Evolutionary conservation across 2,113 vertebrate genomes (phyloP).

Genomic region (Sinocyclocheilus anshuiensis): DNA sequence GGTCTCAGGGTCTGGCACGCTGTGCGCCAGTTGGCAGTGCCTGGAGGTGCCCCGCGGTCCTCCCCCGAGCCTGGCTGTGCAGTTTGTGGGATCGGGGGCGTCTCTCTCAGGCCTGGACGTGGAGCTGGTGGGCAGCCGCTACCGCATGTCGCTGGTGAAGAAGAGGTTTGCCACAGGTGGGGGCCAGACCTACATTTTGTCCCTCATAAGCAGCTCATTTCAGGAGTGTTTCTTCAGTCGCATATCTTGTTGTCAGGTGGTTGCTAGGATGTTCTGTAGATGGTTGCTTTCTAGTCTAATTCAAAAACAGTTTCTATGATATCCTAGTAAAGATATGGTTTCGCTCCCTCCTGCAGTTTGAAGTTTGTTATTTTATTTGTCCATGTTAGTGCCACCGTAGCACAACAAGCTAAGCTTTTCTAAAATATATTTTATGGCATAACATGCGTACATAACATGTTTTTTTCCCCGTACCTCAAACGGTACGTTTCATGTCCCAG

Average conservation of each 20-base stretch:
- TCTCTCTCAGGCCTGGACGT: conserved; percentile 87
- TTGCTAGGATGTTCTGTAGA: not conserved
- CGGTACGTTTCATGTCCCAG: not conserved
- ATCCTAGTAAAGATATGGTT: not conserved
- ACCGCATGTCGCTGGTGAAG: conserved; percentile 95
- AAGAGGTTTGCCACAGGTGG: conserved; percentile 94
- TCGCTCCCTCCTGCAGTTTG: not conserved
- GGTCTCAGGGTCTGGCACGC: conserved; percentile 77
- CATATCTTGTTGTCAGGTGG: not conserved
- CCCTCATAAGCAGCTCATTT: not conserved
- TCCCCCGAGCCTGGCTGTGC: conserved; percentile 86
- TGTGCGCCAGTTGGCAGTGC: conserved; percentile 92
- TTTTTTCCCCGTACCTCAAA: not conserved
- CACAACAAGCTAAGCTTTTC: not conserved
- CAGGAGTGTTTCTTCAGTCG: not conserved
- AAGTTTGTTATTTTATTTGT: not conserved
- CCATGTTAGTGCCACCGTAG: not conserved
- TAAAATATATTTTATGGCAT: not conserved
- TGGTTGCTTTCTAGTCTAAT: not conserved
- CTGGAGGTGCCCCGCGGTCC: conserved; percentile 80
- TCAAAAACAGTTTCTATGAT: not conserved
- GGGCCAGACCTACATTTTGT: not conserved
- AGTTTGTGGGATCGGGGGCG: conserved; percentile 90
- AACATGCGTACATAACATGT: not conserved
- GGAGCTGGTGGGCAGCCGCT: conserved; percentile 86